Evolutionary conservation across 2,888 invertebrate genomes (phyloP).

Genomic region (Parasteatoda lunata): DNA sequence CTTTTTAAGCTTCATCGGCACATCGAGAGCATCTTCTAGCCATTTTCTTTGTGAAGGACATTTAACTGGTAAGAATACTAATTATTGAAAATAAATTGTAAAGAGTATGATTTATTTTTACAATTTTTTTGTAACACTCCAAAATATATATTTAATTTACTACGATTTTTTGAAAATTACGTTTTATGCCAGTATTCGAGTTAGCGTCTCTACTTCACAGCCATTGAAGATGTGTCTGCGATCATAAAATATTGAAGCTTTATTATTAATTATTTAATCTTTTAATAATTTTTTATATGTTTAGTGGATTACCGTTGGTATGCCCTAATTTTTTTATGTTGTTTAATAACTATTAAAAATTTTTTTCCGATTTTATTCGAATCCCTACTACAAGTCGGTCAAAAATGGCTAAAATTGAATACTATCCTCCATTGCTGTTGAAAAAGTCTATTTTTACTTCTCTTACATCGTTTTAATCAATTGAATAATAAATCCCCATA

Average conservation of each 20-base stretch:
- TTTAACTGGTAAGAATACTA: constrained; percentile 20
- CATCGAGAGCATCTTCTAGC: constrained; percentile 35
- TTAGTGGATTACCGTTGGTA: too few species aligned
- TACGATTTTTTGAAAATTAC: not conserved
- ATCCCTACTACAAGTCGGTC: not conserved
- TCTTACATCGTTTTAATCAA: not conserved
- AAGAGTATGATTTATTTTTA: constrained; percentile 4
- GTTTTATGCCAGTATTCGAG: not conserved
- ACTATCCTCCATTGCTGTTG: not conserved
- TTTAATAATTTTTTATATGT: too few species aligned
- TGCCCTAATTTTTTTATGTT: not conserved
- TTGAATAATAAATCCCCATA: too few species aligned
- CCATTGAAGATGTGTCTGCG: not conserved
- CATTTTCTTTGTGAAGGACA: constrained; percentile 54
- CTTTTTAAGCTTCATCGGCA: not conserved
- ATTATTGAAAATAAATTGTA: not conserved
- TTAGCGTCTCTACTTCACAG: constrained; percentile 1
- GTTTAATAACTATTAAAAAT: not conserved
- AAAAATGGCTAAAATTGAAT: not conserved
- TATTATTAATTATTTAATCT: too few species aligned
- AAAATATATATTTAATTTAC: not conserved
- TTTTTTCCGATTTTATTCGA: not conserved
- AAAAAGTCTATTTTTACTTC: not conserved
- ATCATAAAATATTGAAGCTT: not conserved
- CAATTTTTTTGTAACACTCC: not conserved